phyloP scores from a whole-genome alignment of 2,888 invertebrate genomes.

The Lasioglossum calceatum region DNA sequence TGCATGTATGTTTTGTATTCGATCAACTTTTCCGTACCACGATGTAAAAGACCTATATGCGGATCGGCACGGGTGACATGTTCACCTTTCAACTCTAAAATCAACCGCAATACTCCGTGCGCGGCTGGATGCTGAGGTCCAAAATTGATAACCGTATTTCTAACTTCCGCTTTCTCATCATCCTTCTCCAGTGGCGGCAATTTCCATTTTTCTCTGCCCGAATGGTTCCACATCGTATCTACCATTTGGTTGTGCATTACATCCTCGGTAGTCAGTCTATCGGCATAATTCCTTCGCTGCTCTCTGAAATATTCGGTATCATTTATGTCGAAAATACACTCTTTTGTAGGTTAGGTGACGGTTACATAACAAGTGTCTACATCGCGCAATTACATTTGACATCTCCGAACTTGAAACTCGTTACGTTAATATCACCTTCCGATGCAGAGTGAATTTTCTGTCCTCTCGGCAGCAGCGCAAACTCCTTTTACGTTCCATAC shows the following conservation, averaged over 20 bases:
- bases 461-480: background rate
- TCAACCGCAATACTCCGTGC: slow-evolving; percentile 95
- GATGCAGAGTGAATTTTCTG: background rate
- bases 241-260: accelerated
- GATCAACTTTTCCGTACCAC: slow-evolving; percentile 98
- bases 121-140: slow-evolving; percentile 98
- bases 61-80: slow-evolving; percentile 95
- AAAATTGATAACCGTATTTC: slow-evolving; percentile 95
- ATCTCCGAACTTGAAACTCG: slow-evolving; percentile 9
- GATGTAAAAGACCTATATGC: slow-evolving; percentile 98
- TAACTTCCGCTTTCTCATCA: background rate
- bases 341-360: slow-evolving; percentile 44
- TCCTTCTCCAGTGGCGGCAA: background rate
- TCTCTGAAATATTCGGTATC: slow-evolving; percentile 46
- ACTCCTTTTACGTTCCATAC: slow-evolving; percentile 46
- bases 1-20: slow-evolving; percentile 99
- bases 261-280: accelerated
- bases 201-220: background rate
- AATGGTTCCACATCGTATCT: accelerated
- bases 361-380: slow-evolving; percentile 54
- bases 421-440: slow-evolving; percentile 38
- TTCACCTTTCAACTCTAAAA: slow-evolving; percentile 95
- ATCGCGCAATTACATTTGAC: slow-evolving; percentile 24
- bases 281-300: slow-evolving; percentile 38
- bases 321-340: background rate